Conservation (phyloP, 2,888 invertebrate species). For the Acanthacorydalis orientalis region DNA sequence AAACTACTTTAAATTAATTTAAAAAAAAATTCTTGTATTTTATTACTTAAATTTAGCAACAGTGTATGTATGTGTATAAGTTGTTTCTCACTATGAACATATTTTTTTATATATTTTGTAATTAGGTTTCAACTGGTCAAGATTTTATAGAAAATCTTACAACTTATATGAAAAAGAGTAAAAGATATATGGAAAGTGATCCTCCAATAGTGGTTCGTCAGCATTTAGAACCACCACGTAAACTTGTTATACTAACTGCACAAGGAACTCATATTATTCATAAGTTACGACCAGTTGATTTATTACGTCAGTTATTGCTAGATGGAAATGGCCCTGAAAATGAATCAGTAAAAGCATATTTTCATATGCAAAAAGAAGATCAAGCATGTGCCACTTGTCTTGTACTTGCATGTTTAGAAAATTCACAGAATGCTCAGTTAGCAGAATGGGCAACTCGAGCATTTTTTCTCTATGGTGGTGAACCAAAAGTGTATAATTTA, state of each 20-base stretch:
- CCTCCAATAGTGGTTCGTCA: slow-evolving; percentile 54
- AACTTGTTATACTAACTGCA: slow-evolving; percentile 74
- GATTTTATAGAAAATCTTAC: too few relatives aligned
- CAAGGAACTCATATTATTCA: slow-evolving; percentile 74
- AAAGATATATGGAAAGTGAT: slow-evolving; percentile 20
- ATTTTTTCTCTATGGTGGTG: slow-evolving; percentile 83
- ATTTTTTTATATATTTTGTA: too few relatives aligned
- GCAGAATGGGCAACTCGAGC: slow-evolving; percentile 82
- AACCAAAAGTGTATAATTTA: slow-evolving; percentile 26
- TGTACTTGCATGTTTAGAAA: slow-evolving; percentile 62
- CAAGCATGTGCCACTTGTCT: slow-evolving; percentile 85
- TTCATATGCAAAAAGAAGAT: slow-evolving; percentile 62
- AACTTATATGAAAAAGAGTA: slow-evolving; percentile 10
- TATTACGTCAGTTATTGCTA: slow-evolving; percentile 62
- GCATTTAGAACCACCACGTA: slow-evolving; percentile 51
- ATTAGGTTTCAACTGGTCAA: too few relatives aligned
- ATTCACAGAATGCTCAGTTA: slow-evolving; percentile 32
- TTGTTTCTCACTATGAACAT: too few relatives aligned
- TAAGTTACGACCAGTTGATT: slow-evolving; percentile 75
- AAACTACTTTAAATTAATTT: slow-evolving; percentile 10
- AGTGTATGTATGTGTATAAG: too few relatives aligned
- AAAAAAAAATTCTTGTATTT: too few relatives aligned
- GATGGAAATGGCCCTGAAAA: slow-evolving; percentile 77
- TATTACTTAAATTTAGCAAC: too few relatives aligned
- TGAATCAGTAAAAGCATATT: slow-evolving; percentile 70